phyloP scores from a whole-genome alignment of 2,888 invertebrate species.

The Hyposoter didymator region DNA sequence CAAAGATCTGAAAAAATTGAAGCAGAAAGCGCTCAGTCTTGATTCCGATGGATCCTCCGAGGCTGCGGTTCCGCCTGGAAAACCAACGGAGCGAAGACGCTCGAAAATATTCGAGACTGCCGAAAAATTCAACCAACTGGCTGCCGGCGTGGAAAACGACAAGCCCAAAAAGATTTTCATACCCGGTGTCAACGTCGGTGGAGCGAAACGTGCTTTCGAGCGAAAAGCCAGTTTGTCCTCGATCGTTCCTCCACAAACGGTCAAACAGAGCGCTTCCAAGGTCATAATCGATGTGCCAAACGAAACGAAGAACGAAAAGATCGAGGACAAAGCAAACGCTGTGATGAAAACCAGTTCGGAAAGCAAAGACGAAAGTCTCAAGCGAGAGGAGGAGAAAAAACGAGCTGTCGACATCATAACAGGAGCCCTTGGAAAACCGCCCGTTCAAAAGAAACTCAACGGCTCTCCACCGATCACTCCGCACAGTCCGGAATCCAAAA shows the following conservation, averaged over 20 bases:
- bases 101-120: constrained; percentile 90
- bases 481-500: constrained; percentile 78
- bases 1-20: constrained; percentile 72
- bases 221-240: constrained; percentile 89
- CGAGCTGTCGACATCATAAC: constrained; percentile 80
- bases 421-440: constrained; percentile 80
- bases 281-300: constrained; percentile 78
- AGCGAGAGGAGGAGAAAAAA: constrained; percentile 79
- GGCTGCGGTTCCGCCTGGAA: constrained; percentile 78
- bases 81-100: constrained; percentile 87
- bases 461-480: constrained; percentile 82
- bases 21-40: constrained; percentile 76
- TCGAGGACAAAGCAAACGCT: constrained; percentile 73
- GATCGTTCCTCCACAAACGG: constrained; percentile 79
- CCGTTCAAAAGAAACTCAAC: constrained; percentile 76
- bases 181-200: constrained; percentile 93
- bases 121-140: constrained; percentile 88
- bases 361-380: constrained; percentile 70
- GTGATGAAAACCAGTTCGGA: constrained; percentile 65
- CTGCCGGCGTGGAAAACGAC: constrained; percentile 80
- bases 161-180: constrained; percentile 93
- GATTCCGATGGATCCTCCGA: constrained; percentile 75
- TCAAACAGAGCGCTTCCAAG: constrained; percentile 80
- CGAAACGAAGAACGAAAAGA: constrained; percentile 78
- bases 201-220: constrained; percentile 94